Percentiles rank a stretch among this genome's conserved stretches.
These are phyloP conservation scores for Apolygus lucorum DNA, from an alignment of 1,140 invertebrate species.

Conservation along the genomic window DNA sequence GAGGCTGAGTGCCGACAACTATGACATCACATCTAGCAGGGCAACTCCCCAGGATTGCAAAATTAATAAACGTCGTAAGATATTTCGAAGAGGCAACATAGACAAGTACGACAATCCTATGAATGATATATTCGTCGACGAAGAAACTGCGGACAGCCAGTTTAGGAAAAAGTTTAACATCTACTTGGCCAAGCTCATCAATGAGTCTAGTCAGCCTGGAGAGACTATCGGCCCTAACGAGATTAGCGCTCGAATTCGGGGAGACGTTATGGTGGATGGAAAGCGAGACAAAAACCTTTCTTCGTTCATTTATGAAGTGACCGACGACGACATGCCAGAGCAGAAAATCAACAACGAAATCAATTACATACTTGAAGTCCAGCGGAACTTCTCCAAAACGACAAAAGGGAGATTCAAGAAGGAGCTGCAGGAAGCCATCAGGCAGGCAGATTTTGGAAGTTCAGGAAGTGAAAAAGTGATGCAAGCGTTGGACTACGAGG, in stretches of 20 bases:
- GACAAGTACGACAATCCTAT: too few relatives aligned
- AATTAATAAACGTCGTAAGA: too few relatives aligned
- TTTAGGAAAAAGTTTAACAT: not conserved
- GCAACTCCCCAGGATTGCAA: too few relatives aligned
- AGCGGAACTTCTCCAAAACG: not conserved
- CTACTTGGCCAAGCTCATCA: not conserved
- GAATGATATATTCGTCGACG: not conserved
- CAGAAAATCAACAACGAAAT: not conserved
- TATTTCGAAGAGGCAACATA: too few relatives aligned
- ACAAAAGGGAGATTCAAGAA: not conserved
- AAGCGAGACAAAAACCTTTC: not conserved
- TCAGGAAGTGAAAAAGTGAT: not conserved
- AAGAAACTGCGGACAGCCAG: not conserved
- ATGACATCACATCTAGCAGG: too few relatives aligned
- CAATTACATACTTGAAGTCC: not conserved
- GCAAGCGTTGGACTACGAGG: not conserved
- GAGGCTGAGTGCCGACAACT: too few relatives aligned
- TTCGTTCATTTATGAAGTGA: not conserved
- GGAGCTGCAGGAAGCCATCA: not conserved
- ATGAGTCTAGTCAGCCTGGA: not conserved
- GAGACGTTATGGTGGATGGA: not conserved
- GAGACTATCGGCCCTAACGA: not conserved
- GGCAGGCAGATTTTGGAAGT: not conserved
- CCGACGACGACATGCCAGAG: not conserved
- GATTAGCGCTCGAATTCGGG: not conserved